A percentile compares a stretch with the other conserved stretches of the same genome.
Conservation (phyloP, 2,888 invertebrate genomes). For the Iphiclides podalirius region DNA sequence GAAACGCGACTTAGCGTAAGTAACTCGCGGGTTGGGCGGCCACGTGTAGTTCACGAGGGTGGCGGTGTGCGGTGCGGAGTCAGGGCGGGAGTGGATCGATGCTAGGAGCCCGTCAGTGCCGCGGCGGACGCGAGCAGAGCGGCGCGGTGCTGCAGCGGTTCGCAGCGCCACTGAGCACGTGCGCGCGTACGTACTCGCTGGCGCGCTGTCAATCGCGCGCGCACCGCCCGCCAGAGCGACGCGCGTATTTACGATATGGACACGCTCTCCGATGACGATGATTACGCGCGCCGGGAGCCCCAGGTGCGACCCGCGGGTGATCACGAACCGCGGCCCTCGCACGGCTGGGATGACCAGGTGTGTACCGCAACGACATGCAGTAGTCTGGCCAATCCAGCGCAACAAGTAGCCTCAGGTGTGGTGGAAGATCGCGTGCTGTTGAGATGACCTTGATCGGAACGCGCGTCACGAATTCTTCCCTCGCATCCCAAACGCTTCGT, state of each 20-base stretch:
- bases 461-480: slow-evolving; percentile 46
- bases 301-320: slow-evolving; percentile 53
- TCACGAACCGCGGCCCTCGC: neutral
- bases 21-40: slow-evolving; percentile 33
- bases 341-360: slow-evolving; percentile 10
- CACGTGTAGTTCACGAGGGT: slow-evolving; percentile 35
- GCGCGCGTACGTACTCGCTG: slow-evolving; percentile 61
- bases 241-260: slow-evolving; percentile 60
- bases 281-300: slow-evolving; percentile 67
- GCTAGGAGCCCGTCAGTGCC: slow-evolving; percentile 57
- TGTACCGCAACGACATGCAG: slow-evolving; percentile 26
- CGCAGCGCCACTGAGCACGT: slow-evolving; percentile 60
- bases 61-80: slow-evolving; percentile 45
- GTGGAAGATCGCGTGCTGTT: slow-evolving; percentile 57
- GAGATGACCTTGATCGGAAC: slow-evolving; percentile 62
- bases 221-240: slow-evolving; percentile 38
- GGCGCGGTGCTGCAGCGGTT: slow-evolving; percentile 64
- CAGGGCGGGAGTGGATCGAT: slow-evolving; percentile 31
- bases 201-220: slow-evolving; percentile 40
- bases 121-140: slow-evolving; percentile 72
- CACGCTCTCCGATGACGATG: slow-evolving; percentile 77
- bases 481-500: slow-evolving; percentile 13
- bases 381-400: slow-evolving; percentile 36
- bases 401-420: slow-evolving; percentile 61
- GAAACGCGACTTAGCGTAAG: slow-evolving; percentile 35